Evolutionary conservation across 1,140 invertebrate genomes (phyloP).

Genomic region (Oryzaephilus surinamensis): DNA sequence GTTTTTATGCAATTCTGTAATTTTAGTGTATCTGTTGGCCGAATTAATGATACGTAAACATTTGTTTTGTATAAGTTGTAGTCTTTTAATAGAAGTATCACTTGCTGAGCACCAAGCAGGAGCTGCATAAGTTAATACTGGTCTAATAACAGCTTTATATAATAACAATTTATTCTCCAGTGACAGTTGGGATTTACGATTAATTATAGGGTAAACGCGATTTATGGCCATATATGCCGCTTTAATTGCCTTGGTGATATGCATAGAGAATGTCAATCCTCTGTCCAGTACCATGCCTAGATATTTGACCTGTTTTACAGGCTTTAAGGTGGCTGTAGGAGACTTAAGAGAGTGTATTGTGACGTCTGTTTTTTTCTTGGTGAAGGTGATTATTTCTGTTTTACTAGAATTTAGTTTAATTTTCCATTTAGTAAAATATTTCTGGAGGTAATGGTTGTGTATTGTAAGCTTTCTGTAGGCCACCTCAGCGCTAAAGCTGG

Average conservation of each 20-base stretch:
- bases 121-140: conserved; percentile 15
- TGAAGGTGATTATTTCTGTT: conserved; percentile 14
- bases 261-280: background rate
- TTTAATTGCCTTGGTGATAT: background rate
- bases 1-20: background rate
- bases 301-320: background rate
- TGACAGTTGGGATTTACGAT: background rate
- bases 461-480: conserved; percentile 15
- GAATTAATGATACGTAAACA: conserved; percentile 5
- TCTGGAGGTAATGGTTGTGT: conserved; percentile 8
- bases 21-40: background rate
- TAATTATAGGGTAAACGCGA: background rate
- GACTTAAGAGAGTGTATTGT: too few species aligned
- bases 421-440: conserved; percentile 22
- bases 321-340: too few species aligned
- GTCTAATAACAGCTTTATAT: conserved; percentile 16
- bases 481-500: conserved; percentile 1
- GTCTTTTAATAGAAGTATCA: conserved; percentile 9
- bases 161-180: conserved; percentile 21
- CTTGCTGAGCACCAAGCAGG: conserved; percentile 12
- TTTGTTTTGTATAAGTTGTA: conserved; percentile 26
- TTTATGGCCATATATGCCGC: background rate
- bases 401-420: conserved; percentile 26
- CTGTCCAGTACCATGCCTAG: background rate
- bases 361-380: conserved; percentile 2